A percentile compares a stretch with the other conserved stretches of the same genome.
Conservation (phyloP, 2,113 vertebrate species). For the Mesoclemmys tuberculata region DNA sequence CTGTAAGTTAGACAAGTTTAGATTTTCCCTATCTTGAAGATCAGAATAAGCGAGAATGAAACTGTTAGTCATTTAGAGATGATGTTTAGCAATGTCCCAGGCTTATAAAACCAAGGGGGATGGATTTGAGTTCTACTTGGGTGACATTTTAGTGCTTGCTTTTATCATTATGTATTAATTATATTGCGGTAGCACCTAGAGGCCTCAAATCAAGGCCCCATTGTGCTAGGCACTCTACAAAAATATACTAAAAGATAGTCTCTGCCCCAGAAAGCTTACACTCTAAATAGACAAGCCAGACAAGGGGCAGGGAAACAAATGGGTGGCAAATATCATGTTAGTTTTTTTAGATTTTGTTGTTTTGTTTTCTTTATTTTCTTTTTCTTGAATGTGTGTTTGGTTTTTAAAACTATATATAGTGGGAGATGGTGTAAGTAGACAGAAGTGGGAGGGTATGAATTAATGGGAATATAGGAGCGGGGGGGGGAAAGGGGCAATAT, state of each 20-base stretch:
- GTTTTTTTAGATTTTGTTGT: too few relatives aligned
- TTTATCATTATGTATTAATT: not conserved
- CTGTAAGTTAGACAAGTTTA: rapidly evolving
- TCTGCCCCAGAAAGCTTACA: too few relatives aligned
- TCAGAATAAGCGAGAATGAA: not conserved
- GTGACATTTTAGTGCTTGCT: not conserved
- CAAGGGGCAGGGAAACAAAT: too few relatives aligned
- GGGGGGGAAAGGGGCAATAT: not conserved
- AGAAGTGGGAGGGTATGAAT: not conserved
- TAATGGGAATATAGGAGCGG: not conserved
- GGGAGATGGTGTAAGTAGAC: not conserved
- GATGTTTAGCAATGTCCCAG: not conserved
- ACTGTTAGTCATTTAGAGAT: not conserved
- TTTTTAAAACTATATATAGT: not conserved
- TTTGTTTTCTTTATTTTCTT: too few relatives aligned
- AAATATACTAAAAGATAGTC: too few relatives aligned
- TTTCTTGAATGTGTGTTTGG: too few relatives aligned
- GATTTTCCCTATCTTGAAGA: not conserved
- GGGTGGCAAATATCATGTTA: not conserved
- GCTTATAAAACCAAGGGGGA: not conserved
- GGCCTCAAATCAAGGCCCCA: too few relatives aligned
- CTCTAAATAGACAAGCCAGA: too few relatives aligned
- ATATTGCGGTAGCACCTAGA: not conserved
- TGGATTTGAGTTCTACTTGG: not conserved
- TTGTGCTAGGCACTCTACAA: too few relatives aligned